phyloP scores from a whole-genome alignment of 2,113 vertebrate genomes.

The Nothocercus julius region DNA sequence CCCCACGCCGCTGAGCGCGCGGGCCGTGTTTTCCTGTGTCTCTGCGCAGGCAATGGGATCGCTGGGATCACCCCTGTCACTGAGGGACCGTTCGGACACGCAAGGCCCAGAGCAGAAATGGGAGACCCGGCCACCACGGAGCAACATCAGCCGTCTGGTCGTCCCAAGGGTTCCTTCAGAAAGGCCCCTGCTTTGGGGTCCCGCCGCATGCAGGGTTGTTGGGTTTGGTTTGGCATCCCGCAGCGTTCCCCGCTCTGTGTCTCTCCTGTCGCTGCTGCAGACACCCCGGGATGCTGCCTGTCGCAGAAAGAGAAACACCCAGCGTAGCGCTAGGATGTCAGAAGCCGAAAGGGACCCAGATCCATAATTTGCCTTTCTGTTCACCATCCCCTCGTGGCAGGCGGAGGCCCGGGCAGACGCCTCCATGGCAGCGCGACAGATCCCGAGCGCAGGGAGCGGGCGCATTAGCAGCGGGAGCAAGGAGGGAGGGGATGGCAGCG shows the following conservation, averaged over 20 bases:
- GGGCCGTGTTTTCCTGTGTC: neutral
- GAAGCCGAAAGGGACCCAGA: neutral
- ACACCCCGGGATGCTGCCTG: neutral
- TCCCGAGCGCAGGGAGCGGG: fast-evolving
- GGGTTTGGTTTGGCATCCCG: neutral
- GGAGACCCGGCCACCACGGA: neutral
- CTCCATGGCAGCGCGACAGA: fast-evolving
- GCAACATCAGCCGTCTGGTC: neutral
- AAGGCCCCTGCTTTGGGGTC: neutral
- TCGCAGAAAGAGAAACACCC: neutral
- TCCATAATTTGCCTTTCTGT: neutral
- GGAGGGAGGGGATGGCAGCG: neutral
- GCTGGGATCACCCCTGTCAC: fast-evolving
- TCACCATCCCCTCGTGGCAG: neutral
- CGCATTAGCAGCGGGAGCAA: neutral
- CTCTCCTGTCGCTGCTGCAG: neutral
- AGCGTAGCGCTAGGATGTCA: neutral
- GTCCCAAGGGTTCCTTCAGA: neutral
- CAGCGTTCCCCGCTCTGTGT: neutral
- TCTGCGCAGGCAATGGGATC: fast-evolving
- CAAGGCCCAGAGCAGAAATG: neutral
- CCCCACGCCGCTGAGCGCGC: fast-evolving
- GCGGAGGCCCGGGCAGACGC: neutral
- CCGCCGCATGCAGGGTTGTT: neutral
- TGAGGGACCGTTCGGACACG: too few relatives aligned